Percentiles rank a stretch among this genome's conserved stretches.
phyloP scores from a whole-genome alignment of 2,888 invertebrate genomes.

The Apoda limacodes region DNA sequence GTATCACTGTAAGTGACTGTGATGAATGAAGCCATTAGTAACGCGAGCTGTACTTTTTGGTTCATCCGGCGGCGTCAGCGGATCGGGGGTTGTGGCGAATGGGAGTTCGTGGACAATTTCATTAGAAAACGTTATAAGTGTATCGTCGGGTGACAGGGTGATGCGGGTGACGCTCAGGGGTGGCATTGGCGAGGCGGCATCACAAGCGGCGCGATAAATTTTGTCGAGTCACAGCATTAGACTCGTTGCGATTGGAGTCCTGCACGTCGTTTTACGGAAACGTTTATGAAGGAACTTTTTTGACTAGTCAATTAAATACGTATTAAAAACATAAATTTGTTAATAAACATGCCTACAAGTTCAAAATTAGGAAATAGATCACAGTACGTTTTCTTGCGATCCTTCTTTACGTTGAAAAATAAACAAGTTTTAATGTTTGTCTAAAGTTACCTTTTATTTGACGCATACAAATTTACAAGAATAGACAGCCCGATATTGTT shows the following conservation, averaged over 20 bases:
- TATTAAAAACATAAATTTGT: too few relatives aligned
- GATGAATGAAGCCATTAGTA: conserved; percentile 70
- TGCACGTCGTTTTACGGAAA: conserved; percentile 23
- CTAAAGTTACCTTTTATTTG: too few relatives aligned
- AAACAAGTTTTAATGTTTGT: too few relatives aligned
- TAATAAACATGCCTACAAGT: too few relatives aligned
- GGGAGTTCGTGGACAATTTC: conserved; percentile 67
- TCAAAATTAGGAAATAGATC: too few relatives aligned
- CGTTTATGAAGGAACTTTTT: too few relatives aligned
- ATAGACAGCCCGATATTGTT: too few relatives aligned
- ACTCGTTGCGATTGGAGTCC: conserved; percentile 45
- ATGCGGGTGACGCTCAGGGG: conserved; percentile 38
- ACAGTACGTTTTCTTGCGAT: too few relatives aligned
- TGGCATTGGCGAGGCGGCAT: conserved; percentile 47
- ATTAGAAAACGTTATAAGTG: conserved; percentile 68
- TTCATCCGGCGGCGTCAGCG: conserved; percentile 62
- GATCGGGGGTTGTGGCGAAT: conserved; percentile 55
- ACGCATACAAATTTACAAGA: too few relatives aligned
- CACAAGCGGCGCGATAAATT: conserved; percentile 67
- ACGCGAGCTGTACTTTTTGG: conserved; percentile 68
- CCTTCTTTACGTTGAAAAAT: too few relatives aligned
- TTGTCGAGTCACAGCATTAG: conserved; percentile 58
- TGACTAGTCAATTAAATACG: too few relatives aligned
- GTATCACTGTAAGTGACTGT: conserved; percentile 70
- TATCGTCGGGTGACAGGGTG: conserved; percentile 58